Evolutionary conservation across 2,888 invertebrate species (phyloP).

Genomic region (Tetanocera ferruginea): DNA sequence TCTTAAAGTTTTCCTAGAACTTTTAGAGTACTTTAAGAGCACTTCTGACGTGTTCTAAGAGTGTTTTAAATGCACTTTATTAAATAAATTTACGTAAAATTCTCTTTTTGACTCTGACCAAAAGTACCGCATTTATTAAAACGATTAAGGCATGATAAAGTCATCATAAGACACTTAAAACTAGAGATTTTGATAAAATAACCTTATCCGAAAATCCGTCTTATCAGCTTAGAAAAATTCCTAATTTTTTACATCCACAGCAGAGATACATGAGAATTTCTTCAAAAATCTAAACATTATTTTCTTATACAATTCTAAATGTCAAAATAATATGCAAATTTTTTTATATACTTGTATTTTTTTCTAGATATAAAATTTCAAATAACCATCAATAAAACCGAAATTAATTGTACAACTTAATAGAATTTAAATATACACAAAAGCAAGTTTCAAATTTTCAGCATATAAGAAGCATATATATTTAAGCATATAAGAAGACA

Average conservation of each 20-base stretch:
- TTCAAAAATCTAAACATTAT: background rate
- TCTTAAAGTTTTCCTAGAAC: too few relatives aligned
- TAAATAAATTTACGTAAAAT: too few relatives aligned
- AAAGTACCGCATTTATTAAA: too few relatives aligned
- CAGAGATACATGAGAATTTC: background rate
- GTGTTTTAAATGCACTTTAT: too few relatives aligned
- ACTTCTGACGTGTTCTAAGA: too few relatives aligned
- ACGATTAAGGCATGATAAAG: too few relatives aligned
- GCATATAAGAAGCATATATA: too few relatives aligned
- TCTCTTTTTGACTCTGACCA: too few relatives aligned
- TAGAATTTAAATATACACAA: constrained; percentile 30
- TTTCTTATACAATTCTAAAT: background rate
- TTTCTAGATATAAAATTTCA: background rate
- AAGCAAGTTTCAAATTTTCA: background rate
- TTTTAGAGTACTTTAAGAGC: too few relatives aligned
- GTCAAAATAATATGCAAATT: background rate
- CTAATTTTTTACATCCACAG: background rate
- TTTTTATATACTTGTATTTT: background rate
- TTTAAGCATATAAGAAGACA: background rate
- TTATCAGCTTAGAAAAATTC: background rate
- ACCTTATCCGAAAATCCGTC: too few relatives aligned
- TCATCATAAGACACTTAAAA: too few relatives aligned
- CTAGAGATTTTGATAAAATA: too few relatives aligned
- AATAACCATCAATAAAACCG: constrained; percentile 12
- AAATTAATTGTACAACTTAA: constrained; percentile 12